Conservation (phyloP, 2,113 vertebrate species). For the Gnathonemus longibarbis region DNA sequence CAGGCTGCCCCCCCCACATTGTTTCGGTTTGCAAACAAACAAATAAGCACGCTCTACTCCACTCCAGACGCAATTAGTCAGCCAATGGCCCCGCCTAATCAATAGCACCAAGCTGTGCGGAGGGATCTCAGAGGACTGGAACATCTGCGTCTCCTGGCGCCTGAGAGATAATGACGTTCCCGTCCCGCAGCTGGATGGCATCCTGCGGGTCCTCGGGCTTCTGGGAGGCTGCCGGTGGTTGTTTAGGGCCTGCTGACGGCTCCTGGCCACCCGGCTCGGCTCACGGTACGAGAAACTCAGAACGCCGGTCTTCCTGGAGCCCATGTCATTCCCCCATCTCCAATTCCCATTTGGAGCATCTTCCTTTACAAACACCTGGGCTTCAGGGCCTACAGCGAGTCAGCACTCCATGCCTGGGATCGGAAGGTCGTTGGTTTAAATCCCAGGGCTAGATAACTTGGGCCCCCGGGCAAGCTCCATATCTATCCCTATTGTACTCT, state of each 20-base stretch:
- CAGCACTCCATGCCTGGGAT: neutral
- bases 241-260: neutral
- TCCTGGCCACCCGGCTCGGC: neutral
- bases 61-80: conserved; percentile 7
- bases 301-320: neutral
- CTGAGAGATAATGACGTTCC: neutral
- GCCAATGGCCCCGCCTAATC: neutral
- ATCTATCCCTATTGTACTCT: neutral
- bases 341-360: neutral
- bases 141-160: neutral
- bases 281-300: neutral
- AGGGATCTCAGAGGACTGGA: neutral
- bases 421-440: neutral
- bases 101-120: neutral
- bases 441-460: neutral
- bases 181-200: neutral
- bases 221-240: neutral
- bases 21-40: neutral
- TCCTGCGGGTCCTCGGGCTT: neutral
- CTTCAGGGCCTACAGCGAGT: neutral
- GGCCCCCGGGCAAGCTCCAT: neutral
- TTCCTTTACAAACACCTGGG: neutral
- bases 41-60: neutral
- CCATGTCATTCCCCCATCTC: neutral
- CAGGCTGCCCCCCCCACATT: neutral